phyloP scores from a whole-genome alignment of 2,888 invertebrate genomes.

The Zele albiditarsus region DNA sequence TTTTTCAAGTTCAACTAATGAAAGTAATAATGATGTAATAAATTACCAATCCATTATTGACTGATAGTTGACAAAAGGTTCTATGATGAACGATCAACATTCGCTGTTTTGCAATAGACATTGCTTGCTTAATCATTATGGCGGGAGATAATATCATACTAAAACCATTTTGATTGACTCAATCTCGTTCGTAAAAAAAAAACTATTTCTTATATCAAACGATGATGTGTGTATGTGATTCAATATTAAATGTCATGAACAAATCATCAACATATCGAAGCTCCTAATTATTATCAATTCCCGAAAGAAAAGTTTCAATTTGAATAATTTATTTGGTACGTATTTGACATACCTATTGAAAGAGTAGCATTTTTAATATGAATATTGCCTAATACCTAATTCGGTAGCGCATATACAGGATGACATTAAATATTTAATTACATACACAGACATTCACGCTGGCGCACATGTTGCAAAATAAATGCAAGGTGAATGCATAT shows the following conservation, averaged over 20 bases:
- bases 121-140: constrained; percentile 13
- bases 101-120: background rate
- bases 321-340: constrained; percentile 12
- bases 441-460: background rate
- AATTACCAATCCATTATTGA: background rate
- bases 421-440: background rate
- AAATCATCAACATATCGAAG: background rate
- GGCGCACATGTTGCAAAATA: background rate
- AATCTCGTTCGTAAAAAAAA: background rate
- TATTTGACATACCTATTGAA: background rate
- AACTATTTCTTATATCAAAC: background rate
- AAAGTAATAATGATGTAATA: background rate
- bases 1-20: background rate
- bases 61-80: background rate
- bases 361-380: background rate
- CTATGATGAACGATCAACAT: background rate
- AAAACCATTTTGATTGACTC: constrained; percentile 14
- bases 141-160: background rate
- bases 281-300: background rate
- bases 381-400: background rate
- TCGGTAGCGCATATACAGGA: background rate
- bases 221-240: background rate
- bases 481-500: background rate
- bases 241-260: constrained; percentile 19
- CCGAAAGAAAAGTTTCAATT: background rate